Conservation (phyloP, 2,888 invertebrate species). For the Drosophila macrospina region DNA sequence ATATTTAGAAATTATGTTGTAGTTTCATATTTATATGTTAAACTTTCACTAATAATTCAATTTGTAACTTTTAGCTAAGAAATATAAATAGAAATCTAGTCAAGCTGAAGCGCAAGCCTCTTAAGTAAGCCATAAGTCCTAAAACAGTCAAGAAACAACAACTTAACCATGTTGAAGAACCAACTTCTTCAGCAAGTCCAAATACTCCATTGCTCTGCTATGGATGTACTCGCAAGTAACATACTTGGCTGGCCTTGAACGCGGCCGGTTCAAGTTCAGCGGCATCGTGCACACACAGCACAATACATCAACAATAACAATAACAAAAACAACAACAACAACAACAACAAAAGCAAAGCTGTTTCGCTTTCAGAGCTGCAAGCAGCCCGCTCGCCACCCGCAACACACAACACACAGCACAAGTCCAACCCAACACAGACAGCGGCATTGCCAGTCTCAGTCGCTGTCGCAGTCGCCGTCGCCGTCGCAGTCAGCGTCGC, state of each 20-base stretch:
- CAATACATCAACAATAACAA: slow-evolving; percentile 31
- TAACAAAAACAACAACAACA: slow-evolving; percentile 22
- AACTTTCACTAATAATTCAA: too few relatives aligned
- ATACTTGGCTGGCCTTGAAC: slow-evolving; percentile 69
- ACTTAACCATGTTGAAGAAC: neutral
- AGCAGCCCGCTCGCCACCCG: slow-evolving; percentile 53
- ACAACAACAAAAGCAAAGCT: slow-evolving; percentile 58
- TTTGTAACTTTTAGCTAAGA: too few relatives aligned
- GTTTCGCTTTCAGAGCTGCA: slow-evolving; percentile 61
- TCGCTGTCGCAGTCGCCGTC: slow-evolving; percentile 20
- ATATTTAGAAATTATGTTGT: too few relatives aligned
- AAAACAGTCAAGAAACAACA: too few relatives aligned
- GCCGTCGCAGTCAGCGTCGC: slow-evolving; percentile 34
- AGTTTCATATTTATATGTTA: too few relatives aligned
- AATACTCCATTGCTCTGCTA: slow-evolving; percentile 24
- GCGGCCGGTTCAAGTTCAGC: slow-evolving; percentile 78
- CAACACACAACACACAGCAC: slow-evolving; percentile 23
- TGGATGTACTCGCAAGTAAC: slow-evolving; percentile 52
- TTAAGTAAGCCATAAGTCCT: too few relatives aligned
- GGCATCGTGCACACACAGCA: slow-evolving; percentile 54
- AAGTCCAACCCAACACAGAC: slow-evolving; percentile 8
- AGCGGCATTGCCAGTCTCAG: slow-evolving; percentile 18
- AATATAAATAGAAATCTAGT: too few relatives aligned
- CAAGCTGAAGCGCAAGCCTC: too few relatives aligned
- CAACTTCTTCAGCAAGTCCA: slow-evolving; percentile 7